These are phyloP conservation scores for Oppia nitens DNA, from an alignment of 1,140 invertebrate genomes.

Conservation along the genomic window DNA sequence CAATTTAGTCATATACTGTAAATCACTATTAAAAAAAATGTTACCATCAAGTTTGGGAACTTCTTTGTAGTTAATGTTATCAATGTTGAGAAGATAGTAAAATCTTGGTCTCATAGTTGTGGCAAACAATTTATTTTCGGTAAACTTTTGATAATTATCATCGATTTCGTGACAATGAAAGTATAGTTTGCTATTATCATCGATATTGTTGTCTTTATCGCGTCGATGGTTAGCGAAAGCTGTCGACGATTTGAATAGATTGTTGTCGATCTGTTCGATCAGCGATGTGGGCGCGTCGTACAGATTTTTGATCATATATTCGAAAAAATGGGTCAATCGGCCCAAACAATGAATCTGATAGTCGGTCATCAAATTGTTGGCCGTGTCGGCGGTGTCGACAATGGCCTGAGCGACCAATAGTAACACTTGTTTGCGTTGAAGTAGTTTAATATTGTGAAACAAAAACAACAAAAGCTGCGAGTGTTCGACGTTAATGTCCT, in stretches of 20 bases:
- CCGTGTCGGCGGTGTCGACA: constrained; percentile 20
- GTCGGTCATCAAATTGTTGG: constrained; percentile 16
- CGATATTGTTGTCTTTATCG: neutral
- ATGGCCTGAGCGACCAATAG: constrained; percentile 36
- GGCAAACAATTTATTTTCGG: constrained; percentile 5
- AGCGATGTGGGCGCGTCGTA: constrained; percentile 50
- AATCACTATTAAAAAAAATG: constrained; percentile 3
- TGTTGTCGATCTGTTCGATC: constrained; percentile 32
- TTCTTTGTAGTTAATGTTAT: constrained; percentile 55
- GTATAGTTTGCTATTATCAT: neutral
- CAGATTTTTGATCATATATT: constrained; percentile 85
- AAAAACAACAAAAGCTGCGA: constrained; percentile 78
- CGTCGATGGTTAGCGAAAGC: neutral
- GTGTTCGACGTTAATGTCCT: constrained; percentile 88
- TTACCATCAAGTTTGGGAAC: constrained; percentile 69
- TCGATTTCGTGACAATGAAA: neutral
- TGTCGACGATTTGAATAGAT: constrained; percentile 3
- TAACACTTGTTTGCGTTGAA: constrained; percentile 91
- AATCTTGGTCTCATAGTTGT: constrained; percentile 55
- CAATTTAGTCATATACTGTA: constrained; percentile 1
- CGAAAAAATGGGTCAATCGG: constrained; percentile 67
- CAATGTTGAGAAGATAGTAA: constrained; percentile 56
- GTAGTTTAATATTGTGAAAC: constrained; percentile 80
- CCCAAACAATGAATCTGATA: constrained; percentile 46
- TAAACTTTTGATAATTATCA: neutral